Base-by-base conservation (phyloP, 2,113 vertebrate species). In the Serinus canaria region DNA sequence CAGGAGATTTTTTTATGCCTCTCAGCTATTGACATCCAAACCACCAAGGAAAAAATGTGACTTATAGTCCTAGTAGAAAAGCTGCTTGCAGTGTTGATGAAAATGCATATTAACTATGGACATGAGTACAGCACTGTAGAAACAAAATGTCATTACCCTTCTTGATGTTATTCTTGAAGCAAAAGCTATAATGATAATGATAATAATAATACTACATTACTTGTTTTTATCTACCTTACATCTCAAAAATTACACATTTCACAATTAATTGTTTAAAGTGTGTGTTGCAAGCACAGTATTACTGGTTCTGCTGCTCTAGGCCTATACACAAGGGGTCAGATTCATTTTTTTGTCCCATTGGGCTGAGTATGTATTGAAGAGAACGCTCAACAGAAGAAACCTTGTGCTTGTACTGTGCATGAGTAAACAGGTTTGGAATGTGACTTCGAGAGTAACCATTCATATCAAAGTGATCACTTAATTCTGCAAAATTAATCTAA, bases 401-500 rank as follows among this genome's bases (percentile, higher is more conserved):
- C 4, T 52, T 22, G 8, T 30, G 46, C 25, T 92, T 82, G 35
- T 22, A 39, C 16, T 59, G 13, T 17, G 60, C 25, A 6, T 41
- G 56, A 86, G 44, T 77, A 88, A 96, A 87, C 27, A 76, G 55
- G 47, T 86, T 69, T 76, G 84, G 81, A 92, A 87, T 72, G 60
- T 37, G 55, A 73, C 12, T 79, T 89, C 49, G 68, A 86, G 44
- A 46, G 30, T 70, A 80, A 87, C 11, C 59, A 56, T 31, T 81
- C 37, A 70, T 44, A 92, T 82, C 60, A 95, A 94, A 67, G 24
- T 3, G 3, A 92, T 93, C 46, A 33, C 13, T 90, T 83, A 50
- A 78, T 92, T 94, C 73, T 75, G 43, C 20, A 67, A 83, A 72
- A 80, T 44, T 63, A 15, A 50, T 80, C 66, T 80, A 64, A 85